Conservation (phyloP, 2,888 invertebrate species). For the Agrochola litura region DNA sequence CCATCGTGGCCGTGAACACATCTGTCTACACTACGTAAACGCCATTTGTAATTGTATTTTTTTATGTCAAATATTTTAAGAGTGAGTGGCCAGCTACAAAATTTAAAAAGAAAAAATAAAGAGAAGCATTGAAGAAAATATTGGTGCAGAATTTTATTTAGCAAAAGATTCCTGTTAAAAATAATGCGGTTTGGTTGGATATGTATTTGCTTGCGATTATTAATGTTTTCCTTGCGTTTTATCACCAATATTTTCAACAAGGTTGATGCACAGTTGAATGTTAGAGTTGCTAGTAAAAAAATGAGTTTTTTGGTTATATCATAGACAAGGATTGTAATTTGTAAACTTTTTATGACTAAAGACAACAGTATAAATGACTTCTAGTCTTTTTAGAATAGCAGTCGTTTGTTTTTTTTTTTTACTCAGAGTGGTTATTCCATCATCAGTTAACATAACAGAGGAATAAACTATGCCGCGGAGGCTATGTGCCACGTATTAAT, state of each 20-base stretch:
- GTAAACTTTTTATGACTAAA: not conserved
- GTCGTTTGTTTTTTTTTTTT: not conserved
- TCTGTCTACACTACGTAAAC: conserved; percentile 91
- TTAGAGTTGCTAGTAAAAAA: conserved; percentile 28
- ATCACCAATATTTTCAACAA: not conserved
- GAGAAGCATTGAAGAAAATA: conserved; percentile 11
- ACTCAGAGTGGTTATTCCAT: not conserved
- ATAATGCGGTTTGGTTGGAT: rapidly evolving
- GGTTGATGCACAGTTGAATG: too few relatives aligned
- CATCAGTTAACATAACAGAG: not conserved
- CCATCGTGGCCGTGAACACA: conserved; percentile 91
- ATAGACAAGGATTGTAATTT: not conserved
- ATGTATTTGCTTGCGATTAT: not conserved
- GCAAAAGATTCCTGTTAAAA: rapidly evolving
- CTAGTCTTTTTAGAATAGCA: conserved; percentile 3
- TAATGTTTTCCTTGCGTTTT: not conserved
- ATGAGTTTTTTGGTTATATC: not conserved
- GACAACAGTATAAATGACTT: not conserved
- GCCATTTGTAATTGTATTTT: conserved; percentile 90
- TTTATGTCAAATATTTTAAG: conserved; percentile 85
- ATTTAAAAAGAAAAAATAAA: conserved; percentile 59
- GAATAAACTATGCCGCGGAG: not conserved
- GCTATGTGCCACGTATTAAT: not conserved
- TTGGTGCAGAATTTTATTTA: not conserved
- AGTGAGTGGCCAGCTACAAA: conserved; percentile 84